Evolutionary conservation across 1,140 invertebrate species (phyloP), one percentile per base, ranked within the genome.

Genomic region (Drosophila lacteicornis): DNA sequence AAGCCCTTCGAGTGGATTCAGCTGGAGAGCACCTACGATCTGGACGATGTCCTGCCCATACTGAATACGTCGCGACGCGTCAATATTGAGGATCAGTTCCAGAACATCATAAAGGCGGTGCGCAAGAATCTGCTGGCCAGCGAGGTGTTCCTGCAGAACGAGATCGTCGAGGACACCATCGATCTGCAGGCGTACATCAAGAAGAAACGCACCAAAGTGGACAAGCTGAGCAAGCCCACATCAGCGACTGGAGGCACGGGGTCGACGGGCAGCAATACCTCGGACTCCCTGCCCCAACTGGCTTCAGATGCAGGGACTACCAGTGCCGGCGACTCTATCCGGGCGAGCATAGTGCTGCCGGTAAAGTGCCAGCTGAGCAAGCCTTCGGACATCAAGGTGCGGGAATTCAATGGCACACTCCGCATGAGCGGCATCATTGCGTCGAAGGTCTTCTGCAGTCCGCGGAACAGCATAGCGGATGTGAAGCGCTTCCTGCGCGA

Each of bases 61-160:
- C n/a, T 68, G 2, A 66, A 91, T 40, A 42, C 73, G 4, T 38
- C 74, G n/a, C 73, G 80, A 33, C 82, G 83, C 36, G 78, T 92
- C n/a, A 92, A 93, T 55, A 87, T 93, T 45, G 92, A 93, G 30
- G 78, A 91, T 47, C 91, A 92, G 74, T 91, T 93, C 42, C 78
- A 92, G 25, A 74, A 73, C n/a, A 78, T 91, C 2, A 79, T 92
- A n/a, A 27, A 80, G 6, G 68, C 77, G 11, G 73, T 91, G n/a
- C 80, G 88, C n/a, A 79, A 68, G 38, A 88, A 79, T 6, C 75
- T 92, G 3, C 62, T 79, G 12, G 88, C 78, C 61, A 91, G 90
- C 38, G 87, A 91, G 59, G 92, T 92, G 25, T 92, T 92, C 50
- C 66, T 92, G 3, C 86, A 91, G 30, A 90, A 91, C 43, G 87